phyloP scores from a whole-genome alignment of 2,113 vertebrate genomes.

The Leptobrachium leishanense region DNA sequence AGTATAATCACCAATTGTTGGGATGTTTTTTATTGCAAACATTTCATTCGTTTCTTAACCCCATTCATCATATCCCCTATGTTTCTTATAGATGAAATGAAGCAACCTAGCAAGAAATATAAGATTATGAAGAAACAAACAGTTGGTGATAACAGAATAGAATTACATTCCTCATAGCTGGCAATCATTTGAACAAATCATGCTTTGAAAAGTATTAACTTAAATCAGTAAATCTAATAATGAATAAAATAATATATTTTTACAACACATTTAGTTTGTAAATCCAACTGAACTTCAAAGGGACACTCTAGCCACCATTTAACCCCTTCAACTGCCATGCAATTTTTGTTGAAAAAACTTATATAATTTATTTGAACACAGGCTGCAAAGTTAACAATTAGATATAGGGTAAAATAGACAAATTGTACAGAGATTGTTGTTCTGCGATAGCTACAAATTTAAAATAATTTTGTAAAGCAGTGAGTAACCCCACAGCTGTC shows the following conservation, averaged over 20 bases:
- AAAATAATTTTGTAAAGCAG: no score
- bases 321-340: no score
- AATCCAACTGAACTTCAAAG: no score
- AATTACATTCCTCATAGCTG: not conserved
- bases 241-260: not conserved
- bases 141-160: not conserved
- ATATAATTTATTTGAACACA: no score
- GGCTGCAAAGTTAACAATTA: no score
- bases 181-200: not conserved
- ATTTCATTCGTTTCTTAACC: constrained; percentile 30
- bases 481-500: no score
- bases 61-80: not conserved
- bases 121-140: not conserved
- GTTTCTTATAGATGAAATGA: not conserved
- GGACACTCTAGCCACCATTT: no score
- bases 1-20: constrained; percentile 34
- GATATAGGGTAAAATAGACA: no score
- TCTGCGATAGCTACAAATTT: no score
- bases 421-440: no score
- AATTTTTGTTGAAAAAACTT: no score
- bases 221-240: not conserved
- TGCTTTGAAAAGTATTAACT: constrained; percentile 8
- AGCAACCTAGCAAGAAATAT: not conserved
- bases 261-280: no score
- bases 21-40: constrained; percentile 25